phyloP scores from a whole-genome alignment of 2,113 vertebrate species.

The Marcusenius ussheri region DNA sequence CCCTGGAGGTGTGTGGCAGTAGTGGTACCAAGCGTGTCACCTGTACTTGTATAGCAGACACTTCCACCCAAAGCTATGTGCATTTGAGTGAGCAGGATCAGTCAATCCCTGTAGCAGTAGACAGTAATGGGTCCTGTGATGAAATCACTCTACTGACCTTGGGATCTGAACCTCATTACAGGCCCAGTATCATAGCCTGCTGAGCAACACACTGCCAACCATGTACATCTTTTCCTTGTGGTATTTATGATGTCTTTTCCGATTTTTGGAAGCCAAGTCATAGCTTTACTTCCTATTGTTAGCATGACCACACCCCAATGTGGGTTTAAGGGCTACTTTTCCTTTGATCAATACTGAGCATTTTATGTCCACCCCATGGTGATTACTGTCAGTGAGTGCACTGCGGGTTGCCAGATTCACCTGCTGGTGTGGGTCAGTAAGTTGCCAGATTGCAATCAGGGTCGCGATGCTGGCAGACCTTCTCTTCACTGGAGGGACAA shows the following conservation, averaged over 20 bases:
- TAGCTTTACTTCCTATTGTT: neutral
- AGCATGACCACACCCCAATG: neutral
- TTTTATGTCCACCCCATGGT: neutral
- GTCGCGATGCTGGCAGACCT: neutral
- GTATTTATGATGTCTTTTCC: neutral
- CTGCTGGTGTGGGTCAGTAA: neutral
- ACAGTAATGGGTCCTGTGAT: neutral
- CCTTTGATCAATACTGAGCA: neutral
- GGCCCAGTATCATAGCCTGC: neutral
- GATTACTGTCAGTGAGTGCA: neutral
- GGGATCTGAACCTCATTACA: neutral
- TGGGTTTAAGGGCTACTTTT: neutral
- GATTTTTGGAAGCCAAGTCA: neutral
- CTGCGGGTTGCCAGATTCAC: neutral
- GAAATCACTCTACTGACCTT: neutral
- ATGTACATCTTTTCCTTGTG: neutral
- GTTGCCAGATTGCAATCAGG: neutral
- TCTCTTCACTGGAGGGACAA: neutral
- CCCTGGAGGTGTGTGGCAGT: neutral
- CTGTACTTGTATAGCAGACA: neutral
- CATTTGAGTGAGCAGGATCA: neutral
- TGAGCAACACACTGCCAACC: neutral
- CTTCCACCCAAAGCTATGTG: neutral
- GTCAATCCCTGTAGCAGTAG: neutral
- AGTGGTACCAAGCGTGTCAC: neutral